Base-by-base conservation (phyloP, 1,140 invertebrate genomes). In the Cydia fagiglandana region DNA sequence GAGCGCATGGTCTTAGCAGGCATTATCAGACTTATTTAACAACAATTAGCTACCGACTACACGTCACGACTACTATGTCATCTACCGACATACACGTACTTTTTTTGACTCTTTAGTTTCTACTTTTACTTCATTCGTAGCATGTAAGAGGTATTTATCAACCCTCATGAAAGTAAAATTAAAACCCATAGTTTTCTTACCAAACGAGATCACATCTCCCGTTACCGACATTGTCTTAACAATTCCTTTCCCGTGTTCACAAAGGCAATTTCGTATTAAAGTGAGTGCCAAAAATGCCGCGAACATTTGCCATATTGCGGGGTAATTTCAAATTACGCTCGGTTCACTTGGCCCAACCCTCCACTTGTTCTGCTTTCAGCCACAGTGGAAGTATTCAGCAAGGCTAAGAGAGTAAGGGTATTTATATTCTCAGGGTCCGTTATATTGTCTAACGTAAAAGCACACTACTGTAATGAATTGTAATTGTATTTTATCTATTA, bases 251-350 rank as follows among this genome's bases (percentile, higher is more conserved):
- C 53, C 70, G 70, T 73, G 64, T 76, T 64, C 41, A 47, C 64
- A 76, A 66, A 56, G 34, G 45, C 74, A 77, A 77, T 73, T 84
- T 84, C 82, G 85, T 84, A 85, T 85, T 82, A 84, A 83, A 88
- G 77, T 80, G 81, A 79, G 81, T 85, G 82, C 83, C 87, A 82
- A 83, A 84, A 86, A 45, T 68, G 38, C 64, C 28, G 79, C 77
- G 79, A 78, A 78, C 70, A 74, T 76, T 68, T 34, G 30, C 56
- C 61, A 61, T 78, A 80, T 79, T 82, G 81, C 80, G 77, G 79
- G 85, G 82, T 86, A 90, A 89, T 89, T 88, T 87, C 75, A 82
- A 83, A 90, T 89, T 88, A 89, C 80, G 76, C 83, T 78, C 83
- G 86, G 82, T 78, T 85, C 83, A 85, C 78, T 88, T 79, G 80